Evolutionary conservation across 2,113 vertebrate species (phyloP).

Genomic region (Cygnus buccinator): DNA sequence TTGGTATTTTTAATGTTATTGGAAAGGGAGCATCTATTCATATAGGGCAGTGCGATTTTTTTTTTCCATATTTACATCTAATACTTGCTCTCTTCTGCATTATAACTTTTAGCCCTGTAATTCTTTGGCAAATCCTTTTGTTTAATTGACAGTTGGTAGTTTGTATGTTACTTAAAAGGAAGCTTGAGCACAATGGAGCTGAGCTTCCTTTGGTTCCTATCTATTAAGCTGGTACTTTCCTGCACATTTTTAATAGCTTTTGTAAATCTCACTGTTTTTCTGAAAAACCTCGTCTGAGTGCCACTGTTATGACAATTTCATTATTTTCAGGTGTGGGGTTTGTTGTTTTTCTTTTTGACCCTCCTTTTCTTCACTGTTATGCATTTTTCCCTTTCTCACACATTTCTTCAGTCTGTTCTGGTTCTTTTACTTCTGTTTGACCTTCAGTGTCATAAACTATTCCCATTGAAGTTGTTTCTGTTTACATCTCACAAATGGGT

Average conservation of each 20-base stretch:
- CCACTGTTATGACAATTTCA: neutral
- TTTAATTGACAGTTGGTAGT: neutral
- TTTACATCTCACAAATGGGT: neutral
- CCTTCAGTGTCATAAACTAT: neutral
- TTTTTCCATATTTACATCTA: neutral
- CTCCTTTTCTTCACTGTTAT: neutral
- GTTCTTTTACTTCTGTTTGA: neutral
- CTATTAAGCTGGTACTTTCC: neutral
- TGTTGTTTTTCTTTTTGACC: neutral
- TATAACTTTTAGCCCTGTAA: neutral
- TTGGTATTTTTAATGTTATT: constrained; percentile 39
- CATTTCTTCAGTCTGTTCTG: neutral
- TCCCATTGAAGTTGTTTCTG: neutral
- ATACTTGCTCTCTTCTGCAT: neutral
- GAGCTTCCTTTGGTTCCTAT: neutral
- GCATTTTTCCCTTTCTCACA: neutral
- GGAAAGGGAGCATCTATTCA: neutral
- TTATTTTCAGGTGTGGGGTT: neutral
- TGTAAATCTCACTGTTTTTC: neutral
- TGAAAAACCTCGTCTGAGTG: neutral
- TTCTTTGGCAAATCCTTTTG: neutral
- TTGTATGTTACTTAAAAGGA: neutral
- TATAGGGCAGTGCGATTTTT: neutral
- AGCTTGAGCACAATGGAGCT: neutral
- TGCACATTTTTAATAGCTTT: neutral